Conservation (phyloP, 1,140 invertebrate species). For the Drosophila hydei region DNA sequence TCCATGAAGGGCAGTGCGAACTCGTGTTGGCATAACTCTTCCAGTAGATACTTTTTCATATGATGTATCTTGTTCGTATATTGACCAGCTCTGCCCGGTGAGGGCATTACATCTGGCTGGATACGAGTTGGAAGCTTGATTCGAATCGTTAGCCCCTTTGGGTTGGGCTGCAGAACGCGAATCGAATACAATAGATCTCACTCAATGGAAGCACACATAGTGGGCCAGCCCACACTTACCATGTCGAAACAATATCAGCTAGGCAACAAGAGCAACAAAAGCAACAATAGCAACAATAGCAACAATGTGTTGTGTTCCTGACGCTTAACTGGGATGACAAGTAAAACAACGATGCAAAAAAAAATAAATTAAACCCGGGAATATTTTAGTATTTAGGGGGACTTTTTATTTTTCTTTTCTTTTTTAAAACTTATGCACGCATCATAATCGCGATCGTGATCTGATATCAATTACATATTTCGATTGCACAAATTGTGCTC, state of each 20-base stretch:
- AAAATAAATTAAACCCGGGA: no score
- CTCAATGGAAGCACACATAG: not conserved
- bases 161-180: not conserved
- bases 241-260: no score
- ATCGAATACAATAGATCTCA: not conserved
- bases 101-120: constrained; percentile 8
- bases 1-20: not conserved
- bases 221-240: not conserved
- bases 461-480: constrained; percentile 17
- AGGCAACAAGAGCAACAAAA: no score
- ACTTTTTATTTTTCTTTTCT: constrained; percentile 27
- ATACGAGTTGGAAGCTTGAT: not conserved
- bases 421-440: constrained; percentile 28
- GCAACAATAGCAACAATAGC: no score
- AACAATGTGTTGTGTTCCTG: no score
- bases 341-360: no score
- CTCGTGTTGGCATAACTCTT: not conserved
- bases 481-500: not conserved
- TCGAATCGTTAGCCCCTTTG: not conserved
- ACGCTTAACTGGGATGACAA: no score
- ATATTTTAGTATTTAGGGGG: no score
- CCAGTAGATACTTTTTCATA: not conserved
- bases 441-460: constrained; percentile 28
- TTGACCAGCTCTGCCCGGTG: not conserved
- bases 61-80: constrained; percentile 25